phyloP scores from a whole-genome alignment of 1,140 invertebrate genomes.

The Sitodiplosis mosellana region DNA sequence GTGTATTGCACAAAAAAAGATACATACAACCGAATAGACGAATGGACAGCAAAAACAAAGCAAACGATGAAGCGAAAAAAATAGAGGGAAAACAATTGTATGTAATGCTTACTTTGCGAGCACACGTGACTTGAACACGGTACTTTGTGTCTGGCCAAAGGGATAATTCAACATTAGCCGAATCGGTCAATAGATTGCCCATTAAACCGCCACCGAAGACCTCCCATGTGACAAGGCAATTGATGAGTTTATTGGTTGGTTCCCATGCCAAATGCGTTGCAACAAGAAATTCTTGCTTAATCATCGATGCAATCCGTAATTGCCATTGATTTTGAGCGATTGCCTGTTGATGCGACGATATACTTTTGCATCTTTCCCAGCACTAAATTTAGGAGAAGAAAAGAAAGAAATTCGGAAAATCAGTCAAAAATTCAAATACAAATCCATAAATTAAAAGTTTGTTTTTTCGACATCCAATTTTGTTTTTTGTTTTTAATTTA shows the following conservation, averaged over 20 bases:
- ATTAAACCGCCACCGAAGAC: conserved; percentile 28
- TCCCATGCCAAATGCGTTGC: conserved; percentile 10
- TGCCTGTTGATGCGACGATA: neutral
- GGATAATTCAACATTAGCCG: conserved; percentile 26
- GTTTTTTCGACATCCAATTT: too few relatives aligned
- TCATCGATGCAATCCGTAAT: conserved; percentile 6
- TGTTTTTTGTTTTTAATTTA: too few relatives aligned
- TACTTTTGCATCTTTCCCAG: conserved; percentile 8
- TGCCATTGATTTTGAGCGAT: conserved; percentile 7
- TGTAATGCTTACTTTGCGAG: conserved; percentile 9
- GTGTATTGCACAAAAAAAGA: too few relatives aligned
- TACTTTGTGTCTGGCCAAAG: conserved; percentile 29
- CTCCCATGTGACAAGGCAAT: conserved; percentile 30
- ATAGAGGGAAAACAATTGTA: neutral
- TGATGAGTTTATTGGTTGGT: conserved; percentile 8
- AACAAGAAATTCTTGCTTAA: conserved; percentile 8
- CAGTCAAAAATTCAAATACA: too few relatives aligned
- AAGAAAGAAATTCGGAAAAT: too few relatives aligned
- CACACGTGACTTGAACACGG: conserved; percentile 20
- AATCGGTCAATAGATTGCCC: conserved; percentile 28
- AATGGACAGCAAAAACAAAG: too few relatives aligned
- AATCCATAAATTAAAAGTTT: too few relatives aligned
- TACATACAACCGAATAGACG: too few relatives aligned
- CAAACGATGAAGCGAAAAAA: neutral
- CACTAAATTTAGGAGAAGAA: conserved; percentile 6